Evolutionary conservation across 30 jellyfish, hydroid and myxozoan species (phyloP).

Genomic region (Euphysa ruthae): DNA sequence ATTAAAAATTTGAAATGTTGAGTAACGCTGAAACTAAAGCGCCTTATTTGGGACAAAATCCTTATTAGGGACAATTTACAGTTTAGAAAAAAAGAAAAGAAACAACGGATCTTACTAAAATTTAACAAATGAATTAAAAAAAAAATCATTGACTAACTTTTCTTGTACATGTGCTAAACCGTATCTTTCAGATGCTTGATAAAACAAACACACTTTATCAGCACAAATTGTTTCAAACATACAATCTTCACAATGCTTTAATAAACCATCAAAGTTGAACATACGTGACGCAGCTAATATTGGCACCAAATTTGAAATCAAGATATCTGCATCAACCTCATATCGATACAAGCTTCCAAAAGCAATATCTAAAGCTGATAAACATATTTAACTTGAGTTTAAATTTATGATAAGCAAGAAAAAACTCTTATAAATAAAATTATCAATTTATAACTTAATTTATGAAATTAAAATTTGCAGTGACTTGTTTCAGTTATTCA

Average conservation of each 20-base stretch:
- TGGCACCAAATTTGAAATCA: constrained; percentile 65
- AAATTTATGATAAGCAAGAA: no score
- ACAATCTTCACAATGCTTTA: constrained; percentile 72
- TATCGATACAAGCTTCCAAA: constrained; percentile 91
- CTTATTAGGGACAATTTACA: no score
- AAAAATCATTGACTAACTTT: no score
- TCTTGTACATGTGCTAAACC: constrained; percentile 50
- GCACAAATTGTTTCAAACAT: constrained; percentile 75
- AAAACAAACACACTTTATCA: constrained; percentile 54
- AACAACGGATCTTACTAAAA: no score
- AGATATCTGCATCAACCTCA: constrained; percentile 57
- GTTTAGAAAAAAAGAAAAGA: no score
- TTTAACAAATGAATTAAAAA: no score
- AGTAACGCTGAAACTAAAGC: no score
- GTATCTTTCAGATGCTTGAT: constrained; percentile 71
- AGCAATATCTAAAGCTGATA: constrained; percentile 77
- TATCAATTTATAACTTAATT: neutral
- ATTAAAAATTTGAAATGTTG: no score
- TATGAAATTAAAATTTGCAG: no score
- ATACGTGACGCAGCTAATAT: constrained; percentile 75
- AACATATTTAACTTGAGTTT: neutral
- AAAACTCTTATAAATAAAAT: neutral
- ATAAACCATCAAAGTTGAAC: constrained; percentile 72
- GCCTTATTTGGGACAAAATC: no score
- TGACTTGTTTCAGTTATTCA: no score